Base-by-base conservation (phyloP, 2,888 invertebrate genomes). In the Dilophus febrilis region DNA sequence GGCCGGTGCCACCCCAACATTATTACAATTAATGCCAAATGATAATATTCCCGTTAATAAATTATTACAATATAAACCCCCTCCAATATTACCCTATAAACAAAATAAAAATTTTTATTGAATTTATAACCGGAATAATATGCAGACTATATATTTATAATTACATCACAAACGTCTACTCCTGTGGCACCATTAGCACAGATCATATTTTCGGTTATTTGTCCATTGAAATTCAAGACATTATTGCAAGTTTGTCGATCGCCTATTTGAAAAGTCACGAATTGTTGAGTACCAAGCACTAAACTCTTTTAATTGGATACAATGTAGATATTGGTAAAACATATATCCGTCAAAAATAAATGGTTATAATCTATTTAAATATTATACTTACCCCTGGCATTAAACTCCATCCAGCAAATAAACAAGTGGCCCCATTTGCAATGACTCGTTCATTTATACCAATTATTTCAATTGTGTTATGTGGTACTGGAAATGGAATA, bases 381-480 rank as follows among this genome's bases (percentile, higher is more conserved):
- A n/a, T n/a, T n/a, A n/a, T n/a, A n/a, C n/a, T n/a, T n/a, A n/a
- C n/a, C n/a, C n/a, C 4, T 22, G 22, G 22, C 22, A 22, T 22
- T 27, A 26, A 13, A 30, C 40, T 36, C 42, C 42, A 42, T 4
- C 36, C 42, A 19, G 19, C 39, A 4, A 42, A 40, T n/a, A 32
- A 27, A 34, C 42, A 42, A 26, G 28, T n/a, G 7, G 18, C 12
- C 5, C 13, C 19, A 19, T 38, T 17, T 1, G 31, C 26, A 11
- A 39, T 11, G 14, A 39, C 14, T 22, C 19, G 14, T 13, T n/a
- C 14, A 19, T 30, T 39, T 11, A 30, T 5, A 14, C 32, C 16
- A 18, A 37, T 35, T n/a, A 14, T 11, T 16, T 42, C 42, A 37
- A 42, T 42, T 31, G 42, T 36, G 18, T 42, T 42, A 14, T 42